A percentile compares a stretch with the other conserved stretches of the same genome.
phyloP scores from a whole-genome alignment of 2,888 invertebrate species.

The Macroteleia sp. region DNA sequence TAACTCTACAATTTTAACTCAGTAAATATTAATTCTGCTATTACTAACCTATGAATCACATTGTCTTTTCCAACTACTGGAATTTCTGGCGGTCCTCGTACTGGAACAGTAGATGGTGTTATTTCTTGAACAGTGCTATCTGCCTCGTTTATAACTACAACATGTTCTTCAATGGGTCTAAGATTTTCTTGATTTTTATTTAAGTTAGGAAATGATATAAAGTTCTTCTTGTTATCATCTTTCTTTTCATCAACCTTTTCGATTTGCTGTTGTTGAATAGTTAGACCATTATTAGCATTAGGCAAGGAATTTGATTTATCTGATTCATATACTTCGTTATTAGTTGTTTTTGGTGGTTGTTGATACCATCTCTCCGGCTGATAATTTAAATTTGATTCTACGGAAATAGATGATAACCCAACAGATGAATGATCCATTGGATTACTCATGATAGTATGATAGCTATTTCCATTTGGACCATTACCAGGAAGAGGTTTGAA shows the following conservation, averaged over 20 bases:
- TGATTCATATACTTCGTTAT: constrained; percentile 53
- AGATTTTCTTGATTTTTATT: constrained; percentile 49
- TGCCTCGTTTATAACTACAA: constrained; percentile 78
- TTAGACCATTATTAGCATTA: neutral
- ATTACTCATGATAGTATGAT: constrained; percentile 75
- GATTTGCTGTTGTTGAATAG: constrained; percentile 23
- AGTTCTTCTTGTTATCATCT: constrained; percentile 28
- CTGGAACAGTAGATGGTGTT: constrained; percentile 57
- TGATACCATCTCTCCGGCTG: constrained; percentile 71
- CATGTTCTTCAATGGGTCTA: constrained; percentile 74
- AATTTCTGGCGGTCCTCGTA: constrained; percentile 25
- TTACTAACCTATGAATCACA: constrained; percentile 68
- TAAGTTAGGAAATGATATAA: constrained; percentile 28
- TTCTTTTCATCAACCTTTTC: constrained; percentile 41
- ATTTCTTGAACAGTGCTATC: constrained; percentile 75
- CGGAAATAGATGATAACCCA: constrained; percentile 70
- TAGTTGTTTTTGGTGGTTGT: constrained; percentile 42
- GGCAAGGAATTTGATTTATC: constrained; percentile 18
- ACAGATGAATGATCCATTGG: constrained; percentile 73
- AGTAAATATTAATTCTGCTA: too few relatives aligned
- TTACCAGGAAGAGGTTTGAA: constrained; percentile 69
- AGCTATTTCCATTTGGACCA: constrained; percentile 79
- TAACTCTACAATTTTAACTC: too few relatives aligned
- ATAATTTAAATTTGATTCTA: constrained; percentile 62
- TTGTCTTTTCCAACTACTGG: constrained; percentile 24